Base-by-base conservation (phyloP, 1,140 invertebrate species). In the Anoplophora glabripennis region DNA sequence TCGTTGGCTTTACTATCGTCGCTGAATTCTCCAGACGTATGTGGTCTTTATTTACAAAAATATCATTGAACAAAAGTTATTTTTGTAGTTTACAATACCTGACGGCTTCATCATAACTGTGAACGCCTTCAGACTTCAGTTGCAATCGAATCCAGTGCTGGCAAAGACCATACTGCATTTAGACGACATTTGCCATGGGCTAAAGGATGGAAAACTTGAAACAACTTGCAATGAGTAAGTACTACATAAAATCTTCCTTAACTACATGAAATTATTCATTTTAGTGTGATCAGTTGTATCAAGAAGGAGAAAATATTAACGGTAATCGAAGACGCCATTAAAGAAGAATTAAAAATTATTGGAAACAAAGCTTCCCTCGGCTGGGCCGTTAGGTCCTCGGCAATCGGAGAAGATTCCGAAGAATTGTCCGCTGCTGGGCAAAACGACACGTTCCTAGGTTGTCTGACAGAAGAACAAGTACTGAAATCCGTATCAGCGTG, bases 401-500 rank as follows among this genome's bases (percentile, higher is more conserved):
- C 53, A 3, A 59, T 59, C 56, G 86, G 86, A 3, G 90, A 93
- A 79, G 90, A 94, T 76, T 84, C 85, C 7, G 81, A 84, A 53
- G 88, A 88, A 75, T 68, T 83, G 73, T 93, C 90, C 0, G 85
- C 87, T 4, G 91, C 92, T n/a, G 92, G 92, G 15, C 91, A 94
- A 78, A 89, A 93, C 76, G 83, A 85, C 40, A 92, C 89, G 0
- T 82, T 86, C 59, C 75, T 94, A 1, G 88, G 89, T 4, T 81
- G 89, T 34, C 72, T 73, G 18, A 76, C 70, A 7, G 69, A 76
- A 33, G 74, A 76, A 4, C 75, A 85, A 66, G 74, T 92, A 1
- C 41, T 84, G 1, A 61, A 76, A 28, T 84, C 81, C 1, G 75
- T 93, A 3, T 75, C 81, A 28, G 79, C 82, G 40, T 94, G 91